These are phyloP conservation scores for Tetraneura akinire DNA, from an alignment of 1,140 invertebrate genomes.

Conservation along the genomic window DNA sequence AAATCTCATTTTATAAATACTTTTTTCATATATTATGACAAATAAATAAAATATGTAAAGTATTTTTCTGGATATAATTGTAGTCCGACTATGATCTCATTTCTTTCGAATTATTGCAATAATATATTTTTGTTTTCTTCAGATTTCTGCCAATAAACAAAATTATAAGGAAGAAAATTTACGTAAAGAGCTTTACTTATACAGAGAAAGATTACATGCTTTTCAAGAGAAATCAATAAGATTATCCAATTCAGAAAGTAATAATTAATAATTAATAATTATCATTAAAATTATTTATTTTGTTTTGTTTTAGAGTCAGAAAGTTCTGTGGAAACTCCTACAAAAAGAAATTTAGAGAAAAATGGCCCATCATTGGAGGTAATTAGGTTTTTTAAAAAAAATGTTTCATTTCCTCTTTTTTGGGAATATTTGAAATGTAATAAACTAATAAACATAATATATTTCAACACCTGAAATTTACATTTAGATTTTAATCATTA, in stretches of 20 bases:
- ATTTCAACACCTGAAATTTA: too few relatives aligned
- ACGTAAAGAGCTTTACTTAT: slow-evolving; percentile 70
- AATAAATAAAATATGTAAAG: too few relatives aligned
- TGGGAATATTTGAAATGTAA: too few relatives aligned
- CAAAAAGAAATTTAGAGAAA: not conserved
- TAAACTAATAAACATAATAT: too few relatives aligned
- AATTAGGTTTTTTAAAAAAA: not conserved
- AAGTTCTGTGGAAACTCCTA: not conserved
- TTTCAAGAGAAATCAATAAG: slow-evolving; percentile 60
- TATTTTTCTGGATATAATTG: too few relatives aligned
- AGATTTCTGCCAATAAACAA: slow-evolving; percentile 73
- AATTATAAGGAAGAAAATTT: slow-evolving; percentile 75
- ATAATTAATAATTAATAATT: not conserved
- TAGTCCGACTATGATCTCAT: too few relatives aligned
- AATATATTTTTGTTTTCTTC: slow-evolving; percentile 44
- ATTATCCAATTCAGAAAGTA: not conserved
- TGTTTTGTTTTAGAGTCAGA: not conserved
- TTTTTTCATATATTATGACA: too few relatives aligned
- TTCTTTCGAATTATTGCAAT: too few relatives aligned
- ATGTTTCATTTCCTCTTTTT: too few relatives aligned
- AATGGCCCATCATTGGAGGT: slow-evolving; percentile 34
- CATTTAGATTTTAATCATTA: too few relatives aligned
- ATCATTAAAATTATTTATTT: not conserved
- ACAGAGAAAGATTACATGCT: slow-evolving; percentile 72
- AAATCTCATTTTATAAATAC: too few relatives aligned